phyloP scores from a whole-genome alignment of 2,888 invertebrate genomes.

The Ceratothoa steindachneri region DNA sequence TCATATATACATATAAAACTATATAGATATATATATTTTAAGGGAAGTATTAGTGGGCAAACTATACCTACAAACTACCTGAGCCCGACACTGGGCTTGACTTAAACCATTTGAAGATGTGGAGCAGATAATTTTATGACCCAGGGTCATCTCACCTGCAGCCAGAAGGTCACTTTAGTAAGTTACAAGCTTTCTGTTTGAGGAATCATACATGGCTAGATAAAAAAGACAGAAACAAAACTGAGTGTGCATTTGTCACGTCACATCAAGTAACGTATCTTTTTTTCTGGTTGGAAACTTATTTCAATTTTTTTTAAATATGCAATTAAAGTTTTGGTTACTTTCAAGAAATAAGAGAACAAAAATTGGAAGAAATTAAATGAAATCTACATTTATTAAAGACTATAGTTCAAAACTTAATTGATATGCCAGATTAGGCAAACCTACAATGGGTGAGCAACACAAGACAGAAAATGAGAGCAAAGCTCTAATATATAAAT shows the following conservation, averaged over 20 bases:
- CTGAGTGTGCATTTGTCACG: constrained; percentile 8
- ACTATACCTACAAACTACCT: background rate
- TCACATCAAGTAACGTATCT: background rate
- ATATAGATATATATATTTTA: too few relatives aligned
- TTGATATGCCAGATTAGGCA: too few relatives aligned
- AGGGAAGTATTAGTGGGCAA: background rate
- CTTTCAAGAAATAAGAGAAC: background rate
- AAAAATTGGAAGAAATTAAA: background rate
- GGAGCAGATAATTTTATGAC: background rate
- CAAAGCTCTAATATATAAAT: too few relatives aligned
- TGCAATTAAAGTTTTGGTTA: background rate
- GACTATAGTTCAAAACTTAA: too few relatives aligned
- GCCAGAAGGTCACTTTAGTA: background rate
- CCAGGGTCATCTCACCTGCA: background rate
- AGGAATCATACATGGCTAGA: constrained; percentile 31
- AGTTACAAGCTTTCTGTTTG: background rate
- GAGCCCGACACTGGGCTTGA: background rate
- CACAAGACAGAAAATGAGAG: too few relatives aligned
- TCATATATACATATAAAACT: too few relatives aligned
- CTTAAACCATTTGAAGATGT: background rate
- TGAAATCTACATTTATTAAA: too few relatives aligned
- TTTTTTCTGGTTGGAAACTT: background rate
- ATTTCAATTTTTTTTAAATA: background rate
- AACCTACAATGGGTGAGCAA: too few relatives aligned
- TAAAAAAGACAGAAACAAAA: constrained; percentile 28